Conservation (phyloP, 2,113 vertebrate genomes). For the Corynorhinus townsendii region DNA sequence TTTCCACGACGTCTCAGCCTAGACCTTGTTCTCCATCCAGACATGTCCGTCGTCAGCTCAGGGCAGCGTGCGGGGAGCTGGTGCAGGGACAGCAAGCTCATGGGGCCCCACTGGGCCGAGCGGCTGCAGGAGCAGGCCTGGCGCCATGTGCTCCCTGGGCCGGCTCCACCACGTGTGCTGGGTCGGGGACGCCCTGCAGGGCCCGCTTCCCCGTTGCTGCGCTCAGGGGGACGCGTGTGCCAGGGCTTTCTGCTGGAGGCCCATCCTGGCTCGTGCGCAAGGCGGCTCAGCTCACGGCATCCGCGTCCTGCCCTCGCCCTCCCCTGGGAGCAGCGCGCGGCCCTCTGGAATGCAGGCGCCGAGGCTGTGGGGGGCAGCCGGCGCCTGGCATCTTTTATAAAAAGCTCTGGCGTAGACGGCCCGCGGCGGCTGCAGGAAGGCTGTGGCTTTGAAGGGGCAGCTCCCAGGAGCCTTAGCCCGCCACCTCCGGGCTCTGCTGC, state of each 20-base stretch:
- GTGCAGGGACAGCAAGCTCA: no score
- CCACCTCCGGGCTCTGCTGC: neutral
- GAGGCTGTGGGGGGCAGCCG: slow-evolving; percentile 44
- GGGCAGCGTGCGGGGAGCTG: no score
- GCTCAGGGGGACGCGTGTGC: accelerated
- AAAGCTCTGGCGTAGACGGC: neutral
- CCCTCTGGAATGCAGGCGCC: slow-evolving; percentile 37
- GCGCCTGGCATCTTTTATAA: slow-evolving; percentile 35
- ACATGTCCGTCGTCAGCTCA: no score
- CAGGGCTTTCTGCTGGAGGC: accelerated
- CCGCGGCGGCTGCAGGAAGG: neutral
- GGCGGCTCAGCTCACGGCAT: neutral
- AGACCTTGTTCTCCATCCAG: neutral
- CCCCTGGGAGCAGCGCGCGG: neutral
- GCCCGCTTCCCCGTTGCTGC: no score
- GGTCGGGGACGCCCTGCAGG: neutral
- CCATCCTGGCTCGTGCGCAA: neutral
- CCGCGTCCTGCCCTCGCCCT: neutral
- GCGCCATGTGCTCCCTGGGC: neutral
- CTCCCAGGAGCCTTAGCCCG: neutral
- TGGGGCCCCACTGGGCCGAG: no score
- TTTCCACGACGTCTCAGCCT: neutral
- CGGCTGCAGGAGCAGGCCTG: neutral
- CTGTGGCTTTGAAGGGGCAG: slow-evolving; percentile 38
- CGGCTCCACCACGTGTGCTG: accelerated